Conservation (phyloP, 30 jellyfish, hydroid and myxozoan species). For the Cassiopea xamachana region DNA sequence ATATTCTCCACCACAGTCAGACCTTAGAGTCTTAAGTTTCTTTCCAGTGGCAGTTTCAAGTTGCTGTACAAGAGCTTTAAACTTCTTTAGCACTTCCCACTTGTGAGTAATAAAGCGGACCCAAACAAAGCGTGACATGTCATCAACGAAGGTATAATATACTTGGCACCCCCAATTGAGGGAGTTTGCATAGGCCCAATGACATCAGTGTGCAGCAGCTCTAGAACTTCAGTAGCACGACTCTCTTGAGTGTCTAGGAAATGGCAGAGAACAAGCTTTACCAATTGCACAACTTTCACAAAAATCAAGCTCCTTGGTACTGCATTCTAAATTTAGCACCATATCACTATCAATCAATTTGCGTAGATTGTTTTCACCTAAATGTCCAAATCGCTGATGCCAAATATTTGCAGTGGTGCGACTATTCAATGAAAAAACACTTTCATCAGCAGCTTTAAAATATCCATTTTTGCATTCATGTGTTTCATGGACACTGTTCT, state of each 20-base stretch:
- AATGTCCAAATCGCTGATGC: not conserved
- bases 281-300: conserved; percentile 17
- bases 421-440: too few species aligned
- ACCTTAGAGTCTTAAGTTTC: conserved; percentile 12
- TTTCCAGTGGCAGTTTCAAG: conserved; percentile 20
- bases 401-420: too few species aligned
- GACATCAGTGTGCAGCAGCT: conserved; percentile 36
- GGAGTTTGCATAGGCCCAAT: conserved; percentile 30
- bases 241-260: conserved; percentile 3
- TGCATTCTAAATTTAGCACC: not conserved
- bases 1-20: conserved; percentile 13
- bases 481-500: not conserved
- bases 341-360: not conserved
- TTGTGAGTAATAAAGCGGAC: conserved; percentile 22
- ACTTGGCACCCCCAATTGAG: conserved; percentile 41
- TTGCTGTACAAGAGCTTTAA: conserved; percentile 14
- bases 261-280: not conserved
- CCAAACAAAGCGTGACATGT: not conserved
- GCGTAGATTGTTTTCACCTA: not conserved
- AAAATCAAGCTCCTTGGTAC: not conserved
- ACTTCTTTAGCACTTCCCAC: conserved; percentile 36
- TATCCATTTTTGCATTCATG: not conserved
- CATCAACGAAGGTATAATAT: not conserved
- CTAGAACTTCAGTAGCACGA: conserved; percentile 10
- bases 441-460: not conserved